These are phyloP conservation scores for Chromoteleia sp. DNA, from an alignment of 2,888 invertebrate genomes.

Conservation along the genomic window DNA sequence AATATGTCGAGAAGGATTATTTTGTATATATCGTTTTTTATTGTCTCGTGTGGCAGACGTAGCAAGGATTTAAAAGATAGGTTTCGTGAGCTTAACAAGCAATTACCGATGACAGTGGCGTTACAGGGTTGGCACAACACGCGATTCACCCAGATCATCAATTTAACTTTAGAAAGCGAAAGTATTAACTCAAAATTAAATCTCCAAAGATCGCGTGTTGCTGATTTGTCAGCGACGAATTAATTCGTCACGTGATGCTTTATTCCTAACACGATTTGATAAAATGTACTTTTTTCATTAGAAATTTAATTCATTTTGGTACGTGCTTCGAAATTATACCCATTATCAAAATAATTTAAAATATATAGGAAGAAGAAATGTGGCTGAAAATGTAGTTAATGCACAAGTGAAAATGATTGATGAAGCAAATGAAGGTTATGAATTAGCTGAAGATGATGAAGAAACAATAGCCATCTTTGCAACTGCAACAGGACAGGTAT, in stretches of 20 bases:
- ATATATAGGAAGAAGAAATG: constrained; percentile 27
- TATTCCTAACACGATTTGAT: constrained; percentile 5
- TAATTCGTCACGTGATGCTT: constrained; percentile 47
- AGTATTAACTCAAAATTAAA: constrained; percentile 62
- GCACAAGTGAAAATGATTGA: constrained; percentile 14
- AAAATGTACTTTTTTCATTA: not conserved
- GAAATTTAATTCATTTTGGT: constrained; percentile 1
- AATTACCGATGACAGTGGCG: constrained; percentile 55
- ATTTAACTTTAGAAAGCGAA: constrained; percentile 61
- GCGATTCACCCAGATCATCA: constrained; percentile 54
- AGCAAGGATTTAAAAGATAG: constrained; percentile 38
- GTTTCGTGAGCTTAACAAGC: constrained; percentile 58
- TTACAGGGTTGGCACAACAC: constrained; percentile 51
- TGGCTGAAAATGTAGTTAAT: constrained; percentile 1
- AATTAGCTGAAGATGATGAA: constrained; percentile 71
- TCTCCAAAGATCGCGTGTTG: constrained; percentile 51
- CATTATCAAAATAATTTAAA: too few relatives aligned
- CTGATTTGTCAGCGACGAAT: constrained; percentile 56
- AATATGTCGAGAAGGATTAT: too few relatives aligned
- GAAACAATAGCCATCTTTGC: constrained; percentile 83
- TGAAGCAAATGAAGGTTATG: constrained; percentile 58
- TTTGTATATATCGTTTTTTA: too few relatives aligned
- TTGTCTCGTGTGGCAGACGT: not conserved
- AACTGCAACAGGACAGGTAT: constrained; percentile 81
- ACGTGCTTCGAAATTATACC: too few relatives aligned